Conservation (phyloP, 2,113 vertebrate species). For the Gambusia holbrooki region DNA sequence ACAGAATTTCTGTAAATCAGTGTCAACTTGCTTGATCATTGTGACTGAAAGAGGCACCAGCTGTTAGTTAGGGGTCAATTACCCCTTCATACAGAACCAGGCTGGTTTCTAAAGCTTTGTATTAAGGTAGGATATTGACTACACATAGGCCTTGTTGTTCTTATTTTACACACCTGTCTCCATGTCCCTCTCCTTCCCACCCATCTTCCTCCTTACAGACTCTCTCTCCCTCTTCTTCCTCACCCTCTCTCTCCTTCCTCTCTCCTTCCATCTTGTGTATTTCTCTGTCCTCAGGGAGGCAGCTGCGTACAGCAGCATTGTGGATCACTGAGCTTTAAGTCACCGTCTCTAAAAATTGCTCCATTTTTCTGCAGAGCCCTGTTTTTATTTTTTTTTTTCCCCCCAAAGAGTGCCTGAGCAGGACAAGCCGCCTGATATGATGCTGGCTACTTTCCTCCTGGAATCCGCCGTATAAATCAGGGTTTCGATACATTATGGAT, state of each 20-base stretch:
- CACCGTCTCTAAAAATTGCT: slow-evolving; percentile 57
- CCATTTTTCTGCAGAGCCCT: slow-evolving; percentile 37
- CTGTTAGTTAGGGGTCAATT: too few species aligned
- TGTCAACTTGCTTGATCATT: too few species aligned
- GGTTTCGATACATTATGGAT: slow-evolving; percentile 50
- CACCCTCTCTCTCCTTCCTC: slow-evolving; percentile 11
- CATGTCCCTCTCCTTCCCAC: slow-evolving; percentile 43
- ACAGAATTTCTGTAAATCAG: too few species aligned
- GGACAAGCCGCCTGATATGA: slow-evolving; percentile 27
- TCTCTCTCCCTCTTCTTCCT: slow-evolving; percentile 12
- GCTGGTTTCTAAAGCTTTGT: too few species aligned
- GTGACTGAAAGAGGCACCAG: too few species aligned
- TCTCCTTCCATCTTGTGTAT: slow-evolving; percentile 42
- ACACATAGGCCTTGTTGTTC: too few species aligned
- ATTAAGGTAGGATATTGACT: background rate
- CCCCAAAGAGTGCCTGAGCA: background rate
- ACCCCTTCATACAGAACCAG: too few species aligned
- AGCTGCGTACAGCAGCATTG: slow-evolving; percentile 60
- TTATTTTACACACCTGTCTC: slow-evolving; percentile 43
- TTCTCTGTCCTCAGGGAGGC: slow-evolving; percentile 62
- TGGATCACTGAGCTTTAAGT: slow-evolving; percentile 75
- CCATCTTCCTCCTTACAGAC: slow-evolving; percentile 26
- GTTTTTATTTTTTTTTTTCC: background rate
- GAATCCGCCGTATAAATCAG: slow-evolving; percentile 33
- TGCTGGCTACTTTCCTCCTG: slow-evolving; percentile 33